Percentiles rank a stretch among this genome's conserved stretches.
phyloP scores from a whole-genome alignment of 2,797 vertebrate species.

The Phylloscopus collybita region DNA sequence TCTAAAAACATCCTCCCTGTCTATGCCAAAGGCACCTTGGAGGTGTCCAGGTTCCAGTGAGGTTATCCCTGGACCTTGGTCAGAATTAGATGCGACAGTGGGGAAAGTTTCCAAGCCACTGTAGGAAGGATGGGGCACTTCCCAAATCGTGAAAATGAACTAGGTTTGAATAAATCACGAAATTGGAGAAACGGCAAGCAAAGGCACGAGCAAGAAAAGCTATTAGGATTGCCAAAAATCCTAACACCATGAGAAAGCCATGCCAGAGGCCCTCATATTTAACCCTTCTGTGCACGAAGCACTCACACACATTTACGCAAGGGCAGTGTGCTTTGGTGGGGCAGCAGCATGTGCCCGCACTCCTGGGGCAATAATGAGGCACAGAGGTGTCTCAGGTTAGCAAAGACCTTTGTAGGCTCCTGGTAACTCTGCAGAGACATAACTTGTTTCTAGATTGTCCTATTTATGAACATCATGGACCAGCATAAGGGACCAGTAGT shows the following conservation, averaged over 20 bases:
- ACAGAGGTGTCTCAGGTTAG: not conserved
- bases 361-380: not conserved
- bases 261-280: not conserved
- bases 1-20: not conserved
- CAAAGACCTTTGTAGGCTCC: not conserved
- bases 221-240: not conserved
- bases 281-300: not conserved
- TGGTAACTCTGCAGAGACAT: not conserved
- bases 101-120: not conserved
- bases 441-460: not conserved
- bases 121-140: not conserved
- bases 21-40: not conserved
- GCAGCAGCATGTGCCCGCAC: rapidly evolving
- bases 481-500: conserved; percentile 7
- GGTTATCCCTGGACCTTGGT: not conserved
- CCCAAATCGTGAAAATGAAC: not conserved
- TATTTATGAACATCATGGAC: conserved; percentile 24
- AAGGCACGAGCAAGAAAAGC: not conserved
- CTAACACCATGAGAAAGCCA: not conserved
- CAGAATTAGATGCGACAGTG: not conserved
- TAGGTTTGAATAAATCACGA: not conserved
- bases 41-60: not conserved
- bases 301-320: not conserved
- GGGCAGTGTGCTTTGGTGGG: rapidly evolving
- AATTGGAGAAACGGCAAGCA: not conserved